Conservation (phyloP, 2,888 invertebrate genomes). For the Limnephilus marmoratus region DNA sequence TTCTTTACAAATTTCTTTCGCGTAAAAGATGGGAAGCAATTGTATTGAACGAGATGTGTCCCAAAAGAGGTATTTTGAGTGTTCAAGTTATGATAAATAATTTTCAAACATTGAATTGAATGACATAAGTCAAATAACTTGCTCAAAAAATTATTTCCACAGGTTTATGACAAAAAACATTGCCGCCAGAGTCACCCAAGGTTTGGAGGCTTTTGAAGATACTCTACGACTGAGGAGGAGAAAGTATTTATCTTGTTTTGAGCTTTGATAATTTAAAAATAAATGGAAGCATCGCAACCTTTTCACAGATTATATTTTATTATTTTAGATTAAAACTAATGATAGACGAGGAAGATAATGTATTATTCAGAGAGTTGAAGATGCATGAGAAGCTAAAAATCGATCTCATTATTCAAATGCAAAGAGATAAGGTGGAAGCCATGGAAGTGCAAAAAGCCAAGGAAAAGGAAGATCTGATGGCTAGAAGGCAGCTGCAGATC, state of each 20-base stretch:
- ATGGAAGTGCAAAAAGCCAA: conserved; percentile 50
- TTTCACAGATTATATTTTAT: neutral
- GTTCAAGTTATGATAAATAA: neutral
- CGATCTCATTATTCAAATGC: conserved; percentile 32
- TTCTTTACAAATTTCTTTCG: neutral
- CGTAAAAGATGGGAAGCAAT: conserved; percentile 30
- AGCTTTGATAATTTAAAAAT: neutral
- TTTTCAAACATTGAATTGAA: neutral
- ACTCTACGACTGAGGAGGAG: conserved; percentile 45
- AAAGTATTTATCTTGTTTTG: conserved; percentile 47
- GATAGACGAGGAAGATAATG: conserved; percentile 60
- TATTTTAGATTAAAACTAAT: conserved; percentile 57
- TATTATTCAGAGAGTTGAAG: conserved; percentile 48
- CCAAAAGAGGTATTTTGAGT: conserved; percentile 42
- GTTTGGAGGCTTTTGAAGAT: conserved; percentile 53
- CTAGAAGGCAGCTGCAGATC: conserved; percentile 55
- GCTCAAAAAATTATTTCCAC: conserved; percentile 22
- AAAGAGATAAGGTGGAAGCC: conserved; percentile 45
- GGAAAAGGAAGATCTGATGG: conserved; percentile 58
- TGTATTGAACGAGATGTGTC: conserved; percentile 44
- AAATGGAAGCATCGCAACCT: neutral
- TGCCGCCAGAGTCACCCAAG: conserved; percentile 45
- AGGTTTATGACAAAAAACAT: conserved; percentile 57
- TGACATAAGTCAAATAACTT: neutral
- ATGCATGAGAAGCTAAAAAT: conserved; percentile 50